Evolutionary conservation across 2,888 invertebrate genomes (phyloP).

Genomic region (Hyposoter didymator): DNA sequence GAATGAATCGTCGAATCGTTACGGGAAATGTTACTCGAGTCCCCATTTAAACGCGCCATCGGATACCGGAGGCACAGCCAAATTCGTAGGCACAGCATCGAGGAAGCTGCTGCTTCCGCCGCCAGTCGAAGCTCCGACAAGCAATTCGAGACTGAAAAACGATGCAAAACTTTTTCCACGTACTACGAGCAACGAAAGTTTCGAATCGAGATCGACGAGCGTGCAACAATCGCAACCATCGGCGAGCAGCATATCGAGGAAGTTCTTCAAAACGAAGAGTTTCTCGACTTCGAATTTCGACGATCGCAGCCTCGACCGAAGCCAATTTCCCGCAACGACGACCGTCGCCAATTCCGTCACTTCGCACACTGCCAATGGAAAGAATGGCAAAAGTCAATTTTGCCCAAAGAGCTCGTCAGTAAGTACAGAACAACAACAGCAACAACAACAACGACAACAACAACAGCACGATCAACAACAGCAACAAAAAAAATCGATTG

Average conservation of each 20-base stretch:
- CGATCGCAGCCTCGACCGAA: slow-evolving; percentile 30
- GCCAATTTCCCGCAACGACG: background rate
- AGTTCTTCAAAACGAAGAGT: slow-evolving; percentile 78
- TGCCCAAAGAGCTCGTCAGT: slow-evolving; percentile 63
- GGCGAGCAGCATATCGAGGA: slow-evolving; percentile 65
- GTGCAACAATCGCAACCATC: slow-evolving; percentile 6
- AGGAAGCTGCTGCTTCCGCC: slow-evolving; percentile 34
- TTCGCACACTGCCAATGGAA: slow-evolving; percentile 21
- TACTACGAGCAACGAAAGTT: slow-evolving; percentile 24
- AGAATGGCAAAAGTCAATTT: slow-evolving; percentile 45
- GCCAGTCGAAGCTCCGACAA: background rate
- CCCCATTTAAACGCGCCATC: slow-evolving; percentile 9
- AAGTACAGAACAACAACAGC: slow-evolving; percentile 69
- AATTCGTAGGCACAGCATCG: background rate
- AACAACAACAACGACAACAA: slow-evolving; percentile 42
- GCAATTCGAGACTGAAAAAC: background rate
- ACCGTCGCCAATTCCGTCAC: slow-evolving; percentile 12
- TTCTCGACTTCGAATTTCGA: slow-evolving; percentile 74
- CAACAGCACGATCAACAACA: slow-evolving; percentile 38
- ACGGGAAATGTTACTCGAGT: slow-evolving; percentile 60
- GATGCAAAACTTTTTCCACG: slow-evolving; percentile 1
- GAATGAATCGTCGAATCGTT: slow-evolving; percentile 47
- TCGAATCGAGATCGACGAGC: background rate
- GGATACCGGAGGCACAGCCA: background rate
- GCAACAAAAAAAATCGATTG: slow-evolving; percentile 50